Conservation (phyloP, 2,888 invertebrate genomes). For the Eudasyphora cyanicolor region DNA sequence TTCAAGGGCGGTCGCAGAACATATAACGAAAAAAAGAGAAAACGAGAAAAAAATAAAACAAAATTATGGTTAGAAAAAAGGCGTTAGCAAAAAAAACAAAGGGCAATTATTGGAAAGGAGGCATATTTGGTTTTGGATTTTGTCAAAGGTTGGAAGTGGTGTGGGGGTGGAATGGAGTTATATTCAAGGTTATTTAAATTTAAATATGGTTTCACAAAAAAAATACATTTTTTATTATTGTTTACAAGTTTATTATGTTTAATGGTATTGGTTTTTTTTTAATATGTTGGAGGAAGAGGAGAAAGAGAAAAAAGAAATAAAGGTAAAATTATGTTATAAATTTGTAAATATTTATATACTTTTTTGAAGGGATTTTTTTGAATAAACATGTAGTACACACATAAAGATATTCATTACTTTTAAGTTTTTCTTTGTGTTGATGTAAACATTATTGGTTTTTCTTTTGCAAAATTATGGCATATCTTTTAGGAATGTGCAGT, state of each 20-base stretch:
- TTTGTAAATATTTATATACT: conserved; percentile 9
- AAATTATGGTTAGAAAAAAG: not conserved
- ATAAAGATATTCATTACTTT: not conserved
- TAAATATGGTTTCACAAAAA: conserved; percentile 1
- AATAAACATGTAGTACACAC: not conserved
- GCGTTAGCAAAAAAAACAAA: not conserved
- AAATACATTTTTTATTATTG: conserved; percentile 25
- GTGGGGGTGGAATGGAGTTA: not conserved
- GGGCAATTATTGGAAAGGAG: conserved; percentile 15
- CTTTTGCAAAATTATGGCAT: not conserved
- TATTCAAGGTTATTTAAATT: conserved; percentile 2
- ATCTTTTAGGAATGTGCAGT: not conserved
- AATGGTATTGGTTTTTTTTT: conserved; percentile 48
- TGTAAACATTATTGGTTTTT: too few species aligned
- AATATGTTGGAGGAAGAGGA: conserved; percentile 45
- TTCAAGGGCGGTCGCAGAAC: not conserved
- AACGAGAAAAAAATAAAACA: not conserved
- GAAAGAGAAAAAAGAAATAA: conserved; percentile 64
- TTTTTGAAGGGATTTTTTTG: not conserved
- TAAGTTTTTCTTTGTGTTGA: not conserved
- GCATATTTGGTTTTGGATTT: not conserved
- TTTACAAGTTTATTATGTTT: conserved; percentile 8
- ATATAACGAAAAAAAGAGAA: not conserved
- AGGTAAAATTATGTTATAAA: conserved; percentile 58
- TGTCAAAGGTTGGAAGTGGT: not conserved